These are phyloP conservation scores for Philereme vetulata DNA, from an alignment of 2,888 invertebrate species.

Conservation along the genomic window DNA sequence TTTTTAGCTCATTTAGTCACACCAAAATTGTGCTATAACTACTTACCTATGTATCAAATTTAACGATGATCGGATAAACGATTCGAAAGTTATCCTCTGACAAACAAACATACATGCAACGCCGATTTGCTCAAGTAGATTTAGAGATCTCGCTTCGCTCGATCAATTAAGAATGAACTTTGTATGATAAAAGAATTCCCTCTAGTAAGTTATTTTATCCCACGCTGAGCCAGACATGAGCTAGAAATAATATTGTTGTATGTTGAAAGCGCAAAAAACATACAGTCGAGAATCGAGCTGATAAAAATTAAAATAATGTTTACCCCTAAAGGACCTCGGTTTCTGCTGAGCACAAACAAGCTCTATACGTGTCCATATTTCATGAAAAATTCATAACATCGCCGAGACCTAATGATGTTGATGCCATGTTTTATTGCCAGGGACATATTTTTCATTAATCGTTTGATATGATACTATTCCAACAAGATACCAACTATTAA, in stretches of 20 bases:
- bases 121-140: too few relatives aligned
- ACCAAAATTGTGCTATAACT: too few relatives aligned
- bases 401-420: conserved; percentile 75
- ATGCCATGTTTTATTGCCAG: conserved; percentile 76
- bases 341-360: conserved; percentile 60
- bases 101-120: too few relatives aligned
- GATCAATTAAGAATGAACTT: too few relatives aligned
- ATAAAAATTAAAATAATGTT: conserved; percentile 64
- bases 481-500: conserved; percentile 41
- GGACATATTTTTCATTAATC: conserved; percentile 77
- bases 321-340: conserved; percentile 49
- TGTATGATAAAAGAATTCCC: conserved; percentile 40
- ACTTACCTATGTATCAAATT: too few relatives aligned
- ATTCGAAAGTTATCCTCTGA: too few relatives aligned
- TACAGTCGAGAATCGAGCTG: conserved; percentile 54
- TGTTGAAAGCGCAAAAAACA: conserved; percentile 62
- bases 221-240: conserved; percentile 53
- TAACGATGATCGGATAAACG: too few relatives aligned
- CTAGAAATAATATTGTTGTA: conserved; percentile 63
- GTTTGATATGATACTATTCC: conserved; percentile 63
- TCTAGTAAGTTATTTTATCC: conserved; percentile 45
- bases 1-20: too few relatives aligned
- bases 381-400: conserved; percentile 81
- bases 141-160: too few relatives aligned
- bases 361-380: conserved; percentile 70